phyloP scores from a whole-genome alignment of 2,797 vertebrate genomes.

The Chelmon rostratus region DNA sequence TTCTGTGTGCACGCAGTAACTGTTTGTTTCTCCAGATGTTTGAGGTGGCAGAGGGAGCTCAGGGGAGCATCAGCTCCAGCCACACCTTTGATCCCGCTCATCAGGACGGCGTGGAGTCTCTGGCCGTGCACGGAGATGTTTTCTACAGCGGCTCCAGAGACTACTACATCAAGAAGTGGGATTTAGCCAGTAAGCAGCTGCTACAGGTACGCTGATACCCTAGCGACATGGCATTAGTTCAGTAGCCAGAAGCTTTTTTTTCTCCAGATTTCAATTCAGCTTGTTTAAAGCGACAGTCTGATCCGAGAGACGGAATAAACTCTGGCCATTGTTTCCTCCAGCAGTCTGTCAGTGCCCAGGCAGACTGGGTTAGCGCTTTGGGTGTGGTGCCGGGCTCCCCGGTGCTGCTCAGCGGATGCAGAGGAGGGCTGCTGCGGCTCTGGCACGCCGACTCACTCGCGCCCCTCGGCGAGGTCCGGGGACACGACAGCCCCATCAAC shows the following conservation, averaged over 20 bases:
- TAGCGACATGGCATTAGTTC: background rate
- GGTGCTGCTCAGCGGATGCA: conserved; percentile 91
- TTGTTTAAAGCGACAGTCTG: background rate
- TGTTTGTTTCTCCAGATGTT: conserved; percentile 89
- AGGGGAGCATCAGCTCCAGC: conserved; percentile 91
- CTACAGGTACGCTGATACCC: conserved; percentile 81
- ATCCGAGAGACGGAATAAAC: background rate
- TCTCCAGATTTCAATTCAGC: background rate
- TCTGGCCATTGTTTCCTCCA: conserved; percentile 44
- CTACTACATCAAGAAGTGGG: conserved; percentile 96
- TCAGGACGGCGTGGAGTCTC: conserved; percentile 94
- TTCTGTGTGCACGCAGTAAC: background rate
- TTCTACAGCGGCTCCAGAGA: conserved; percentile 96
- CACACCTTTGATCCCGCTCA: conserved; percentile 94
- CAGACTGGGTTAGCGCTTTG: conserved; percentile 94
- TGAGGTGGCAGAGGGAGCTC: conserved; percentile 94
- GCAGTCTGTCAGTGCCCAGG: conserved; percentile 92
- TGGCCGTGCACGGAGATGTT: conserved; percentile 89
- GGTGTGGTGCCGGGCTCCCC: conserved; percentile 88
- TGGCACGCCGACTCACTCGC: conserved; percentile 91
- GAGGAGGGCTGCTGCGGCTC: conserved; percentile 92
- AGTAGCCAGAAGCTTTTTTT: background rate
- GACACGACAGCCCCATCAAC: conserved; percentile 95
- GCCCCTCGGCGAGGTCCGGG: conserved; percentile 90
- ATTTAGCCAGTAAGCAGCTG: conserved; percentile 92